phyloP scores from a whole-genome alignment of 2,797 vertebrate genomes.

The Lagorchestes hirsutus region DNA sequence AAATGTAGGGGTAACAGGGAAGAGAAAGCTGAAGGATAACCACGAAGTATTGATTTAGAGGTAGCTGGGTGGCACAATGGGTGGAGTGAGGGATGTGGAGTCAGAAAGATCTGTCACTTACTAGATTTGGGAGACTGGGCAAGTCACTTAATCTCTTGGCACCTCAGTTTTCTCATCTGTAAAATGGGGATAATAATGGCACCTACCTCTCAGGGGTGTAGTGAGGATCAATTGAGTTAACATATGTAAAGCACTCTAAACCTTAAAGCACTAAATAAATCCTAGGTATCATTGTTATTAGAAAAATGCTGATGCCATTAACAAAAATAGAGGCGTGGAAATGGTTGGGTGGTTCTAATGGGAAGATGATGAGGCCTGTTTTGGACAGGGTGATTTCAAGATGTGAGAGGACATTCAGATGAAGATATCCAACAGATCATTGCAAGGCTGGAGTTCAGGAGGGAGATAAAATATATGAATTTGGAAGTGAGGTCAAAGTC shows the following conservation, averaged over 20 bases:
- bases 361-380: not conserved
- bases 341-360: not conserved
- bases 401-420: not conserved
- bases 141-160: not conserved
- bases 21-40: not conserved
- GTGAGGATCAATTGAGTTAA: not conserved
- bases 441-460: not conserved
- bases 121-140: not conserved
- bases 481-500: not conserved
- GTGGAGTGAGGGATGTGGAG: not conserved
- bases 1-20: too few relatives aligned
- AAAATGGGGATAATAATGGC: not conserved
- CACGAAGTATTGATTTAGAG: not conserved
- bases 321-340: not conserved
- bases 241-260: not conserved
- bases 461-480: not conserved
- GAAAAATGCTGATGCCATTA: not conserved
- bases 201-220: not conserved
- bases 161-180: not conserved
- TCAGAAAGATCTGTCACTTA: too few relatives aligned
- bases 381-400: not conserved
- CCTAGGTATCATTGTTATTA: not conserved
- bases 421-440: not conserved
- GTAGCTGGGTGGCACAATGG: not conserved
- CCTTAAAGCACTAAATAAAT: not conserved